A percentile compares a stretch with the other conserved stretches of the same genome.
Evolutionary conservation across 2,888 invertebrate genomes (phyloP).

Genomic region (Protophormia terraenovae): DNA sequence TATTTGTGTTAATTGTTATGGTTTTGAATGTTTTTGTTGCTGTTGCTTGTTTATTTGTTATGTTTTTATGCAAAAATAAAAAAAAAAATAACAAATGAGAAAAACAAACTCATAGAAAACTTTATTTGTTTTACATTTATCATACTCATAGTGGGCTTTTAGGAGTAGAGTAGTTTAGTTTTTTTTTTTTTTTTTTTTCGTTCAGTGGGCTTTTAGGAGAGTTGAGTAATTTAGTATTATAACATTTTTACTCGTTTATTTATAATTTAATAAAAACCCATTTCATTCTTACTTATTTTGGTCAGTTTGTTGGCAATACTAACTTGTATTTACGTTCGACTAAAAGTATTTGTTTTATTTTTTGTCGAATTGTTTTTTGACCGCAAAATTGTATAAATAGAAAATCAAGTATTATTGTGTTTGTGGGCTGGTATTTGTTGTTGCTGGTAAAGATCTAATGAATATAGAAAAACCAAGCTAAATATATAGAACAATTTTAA

Average conservation of each 20-base stretch:
- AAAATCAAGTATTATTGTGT: conserved; percentile 49
- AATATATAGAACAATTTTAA: conserved; percentile 18
- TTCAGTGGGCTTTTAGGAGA: neutral
- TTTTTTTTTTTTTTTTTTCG: too few species aligned
- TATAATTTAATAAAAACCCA: neutral
- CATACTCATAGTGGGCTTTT: conserved; percentile 8
- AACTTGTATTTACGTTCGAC: conserved; percentile 18
- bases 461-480: neutral
- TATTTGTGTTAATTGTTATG: conserved; percentile 60
- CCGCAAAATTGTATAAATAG: conserved; percentile 41
- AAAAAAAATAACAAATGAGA: neutral
- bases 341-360: conserved; percentile 45
- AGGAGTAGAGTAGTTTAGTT: conserved; percentile 1
- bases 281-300: neutral
- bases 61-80: neutral
- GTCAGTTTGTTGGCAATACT: neutral
- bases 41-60: neutral
- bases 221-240: too few species aligned
- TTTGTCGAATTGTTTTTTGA: conserved; percentile 44
- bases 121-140: conserved; percentile 59
- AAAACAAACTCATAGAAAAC: conserved; percentile 36
- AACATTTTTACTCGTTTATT: conserved; percentile 9
- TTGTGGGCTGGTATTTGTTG: conserved; percentile 35
- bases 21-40: conserved; percentile 30
- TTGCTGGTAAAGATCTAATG: neutral